Conservation (phyloP, 2,888 invertebrate species). For the Teleiodes luculella region DNA sequence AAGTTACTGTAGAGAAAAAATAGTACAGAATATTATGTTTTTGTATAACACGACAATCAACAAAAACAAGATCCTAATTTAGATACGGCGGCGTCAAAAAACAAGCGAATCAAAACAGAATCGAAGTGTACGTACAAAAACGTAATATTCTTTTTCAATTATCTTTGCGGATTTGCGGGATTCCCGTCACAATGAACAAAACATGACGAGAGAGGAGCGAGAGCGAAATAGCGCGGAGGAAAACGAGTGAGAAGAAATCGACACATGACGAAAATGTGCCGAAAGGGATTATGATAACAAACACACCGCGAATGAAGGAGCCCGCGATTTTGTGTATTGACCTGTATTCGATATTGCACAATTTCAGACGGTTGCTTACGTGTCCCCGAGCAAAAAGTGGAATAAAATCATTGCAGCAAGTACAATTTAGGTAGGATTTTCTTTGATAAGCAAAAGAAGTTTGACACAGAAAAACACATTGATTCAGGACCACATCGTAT, state of each 20-base stretch:
- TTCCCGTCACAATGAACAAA: constrained; percentile 38
- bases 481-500: no score
- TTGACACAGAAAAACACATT: no score
- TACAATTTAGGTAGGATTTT: no score
- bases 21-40: no score
- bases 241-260: constrained; percentile 24
- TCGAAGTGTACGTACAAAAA: constrained; percentile 33
- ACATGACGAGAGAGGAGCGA: constrained; percentile 27
- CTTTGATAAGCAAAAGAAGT: no score
- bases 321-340: no score
- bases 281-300: constrained; percentile 39
- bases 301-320: constrained; percentile 28
- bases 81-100: constrained; percentile 10
- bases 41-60: background rate
- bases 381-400: no score
- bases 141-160: constrained; percentile 48
- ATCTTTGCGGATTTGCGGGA: constrained; percentile 45
- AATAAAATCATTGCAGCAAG: no score
- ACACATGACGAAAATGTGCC: constrained; percentile 38
- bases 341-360: constrained; percentile 23
- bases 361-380: constrained; percentile 4
- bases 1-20: no score
- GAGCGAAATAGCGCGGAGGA: constrained; percentile 21
- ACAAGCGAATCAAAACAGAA: constrained; percentile 26
- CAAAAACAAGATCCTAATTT: constrained; percentile 2